Evolutionary conservation across 2,113 vertebrate species (phyloP), one percentile per base, ranked within the genome.

Genomic region (Campylomormyrus tamandua): DNA sequence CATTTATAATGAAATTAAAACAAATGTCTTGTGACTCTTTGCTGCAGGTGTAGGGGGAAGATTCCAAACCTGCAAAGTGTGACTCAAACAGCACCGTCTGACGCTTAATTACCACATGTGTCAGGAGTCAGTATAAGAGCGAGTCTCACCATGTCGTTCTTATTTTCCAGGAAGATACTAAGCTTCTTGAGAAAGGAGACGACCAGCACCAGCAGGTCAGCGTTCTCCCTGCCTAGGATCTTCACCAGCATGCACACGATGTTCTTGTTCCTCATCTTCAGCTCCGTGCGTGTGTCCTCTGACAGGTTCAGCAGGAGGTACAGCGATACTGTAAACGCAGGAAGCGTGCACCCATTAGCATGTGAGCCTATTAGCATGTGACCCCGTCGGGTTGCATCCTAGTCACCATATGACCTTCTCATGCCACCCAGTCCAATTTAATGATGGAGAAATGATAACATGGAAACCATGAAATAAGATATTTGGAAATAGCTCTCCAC

Each of bases 241-340:
- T 97, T 98, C 93, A 99, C 98, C 92, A 99, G 92, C 96, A 97
- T 97, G 87, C 97, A 97, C 35, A 98, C 97, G 46, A 98, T 97
- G 91, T 98, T 99, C 92, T 98, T 99, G 93, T 99, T 99, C 98
- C 90, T 99, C 98, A 99, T 99, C 95, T 99, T 99, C 93, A 98
- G 94, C 91, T 99, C 98, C 1, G 96, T 98, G 87, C 96, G 97
- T 0, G 96, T 97, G 88, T 99, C 98, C 90, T 99, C 98, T 49
- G 98, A 98, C 50, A 99, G 96, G 93, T 99, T 99, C 45, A 99
- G 95, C 91, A 99, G 96, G 92, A 99, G 94, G 93, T 97, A 98
- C 90, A 99, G 95, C 3, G 97, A 95, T 90, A 98, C 98, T 99
- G 42, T 48, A 53, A 80, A 42, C 11, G 48, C 46, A 87, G 10